These are phyloP conservation scores for Buceros bicornis DNA, from an alignment of 2,797 vertebrate genomes.

Conservation along the genomic window DNA sequence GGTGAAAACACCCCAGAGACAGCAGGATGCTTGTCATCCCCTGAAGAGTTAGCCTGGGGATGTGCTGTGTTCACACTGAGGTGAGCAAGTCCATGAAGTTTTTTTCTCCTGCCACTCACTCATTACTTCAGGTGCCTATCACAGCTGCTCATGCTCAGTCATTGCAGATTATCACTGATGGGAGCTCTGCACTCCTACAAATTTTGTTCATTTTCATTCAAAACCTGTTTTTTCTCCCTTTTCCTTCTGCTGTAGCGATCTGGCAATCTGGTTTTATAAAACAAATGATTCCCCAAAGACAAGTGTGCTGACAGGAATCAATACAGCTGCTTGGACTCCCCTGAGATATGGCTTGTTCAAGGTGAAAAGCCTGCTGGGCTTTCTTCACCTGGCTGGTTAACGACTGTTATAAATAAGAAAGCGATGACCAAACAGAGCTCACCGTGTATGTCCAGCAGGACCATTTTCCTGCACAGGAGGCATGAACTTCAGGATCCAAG, in stretches of 20 bases:
- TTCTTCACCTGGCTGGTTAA: neutral
- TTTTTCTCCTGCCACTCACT: neutral
- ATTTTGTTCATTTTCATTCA: neutral
- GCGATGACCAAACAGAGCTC: neutral
- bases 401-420: neutral
- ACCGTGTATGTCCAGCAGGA: neutral
- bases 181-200: neutral
- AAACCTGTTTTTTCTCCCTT: neutral
- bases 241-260: slow-evolving; percentile 14
- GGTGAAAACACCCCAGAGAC: neutral
- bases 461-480: neutral
- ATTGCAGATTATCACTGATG: neutral
- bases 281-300: neutral
- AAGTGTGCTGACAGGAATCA: neutral
- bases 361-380: neutral
- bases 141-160: neutral
- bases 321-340: neutral
- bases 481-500: neutral
- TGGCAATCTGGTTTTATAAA: neutral
- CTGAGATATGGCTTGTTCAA: neutral
- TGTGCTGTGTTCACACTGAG: neutral
- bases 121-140: neutral
- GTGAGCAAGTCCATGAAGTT: neutral
- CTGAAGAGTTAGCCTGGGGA: neutral
- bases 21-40: neutral